phyloP scores from a whole-genome alignment of 2,797 vertebrate species.

The Silurus lanzhouensis region DNA sequence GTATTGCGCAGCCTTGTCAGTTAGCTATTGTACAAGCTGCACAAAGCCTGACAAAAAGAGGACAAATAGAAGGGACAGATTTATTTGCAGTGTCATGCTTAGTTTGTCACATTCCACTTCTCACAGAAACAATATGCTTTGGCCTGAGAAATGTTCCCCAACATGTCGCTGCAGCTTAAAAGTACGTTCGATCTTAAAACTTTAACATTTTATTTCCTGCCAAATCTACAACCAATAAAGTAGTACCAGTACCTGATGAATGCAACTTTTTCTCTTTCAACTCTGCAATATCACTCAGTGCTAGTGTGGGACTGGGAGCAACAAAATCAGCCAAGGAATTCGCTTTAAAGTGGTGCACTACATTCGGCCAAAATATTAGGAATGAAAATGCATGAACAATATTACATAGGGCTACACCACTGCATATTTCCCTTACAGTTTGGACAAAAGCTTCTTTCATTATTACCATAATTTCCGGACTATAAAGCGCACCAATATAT shows the following conservation, averaged over 20 bases:
- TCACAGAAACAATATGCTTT: conserved; percentile 18
- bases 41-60: conserved; percentile 28
- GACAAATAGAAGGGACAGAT: conserved; percentile 28
- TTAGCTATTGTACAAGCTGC: conserved; percentile 22
- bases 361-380: not conserved
- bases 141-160: not conserved
- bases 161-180: not conserved
- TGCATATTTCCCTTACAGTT: not conserved
- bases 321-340: not conserved
- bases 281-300: not conserved
- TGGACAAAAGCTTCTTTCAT: not conserved
- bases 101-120: conserved; percentile 20
- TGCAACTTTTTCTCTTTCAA: not conserved
- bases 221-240: conserved; percentile 9
- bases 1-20: conserved; percentile 29
- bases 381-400: not conserved
- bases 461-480: too few species aligned
- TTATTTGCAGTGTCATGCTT: conserved; percentile 33
- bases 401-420: not conserved
- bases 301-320: not conserved
- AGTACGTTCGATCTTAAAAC: conserved; percentile 14
- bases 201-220: not conserved
- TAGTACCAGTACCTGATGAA: not conserved
- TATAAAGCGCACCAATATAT: too few species aligned
- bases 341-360: not conserved